These are phyloP conservation scores for Scytalopus superciliaris DNA, from an alignment of 2,113 vertebrate genomes.

Conservation along the genomic window DNA sequence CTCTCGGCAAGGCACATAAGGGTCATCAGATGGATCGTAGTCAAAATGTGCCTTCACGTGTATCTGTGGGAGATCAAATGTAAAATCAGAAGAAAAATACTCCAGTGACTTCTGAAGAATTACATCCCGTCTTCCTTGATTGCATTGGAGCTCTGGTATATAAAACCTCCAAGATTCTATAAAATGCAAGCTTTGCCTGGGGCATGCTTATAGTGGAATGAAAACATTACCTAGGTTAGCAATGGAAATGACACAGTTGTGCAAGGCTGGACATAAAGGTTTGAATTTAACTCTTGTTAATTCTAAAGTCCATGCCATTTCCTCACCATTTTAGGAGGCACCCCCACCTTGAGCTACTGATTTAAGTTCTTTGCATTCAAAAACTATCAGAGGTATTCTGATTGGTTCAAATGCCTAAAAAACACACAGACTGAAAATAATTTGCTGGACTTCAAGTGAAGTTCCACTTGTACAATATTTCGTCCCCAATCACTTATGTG, in stretches of 20 bases:
- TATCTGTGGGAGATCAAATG: slow-evolving; percentile 76
- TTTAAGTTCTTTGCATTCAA: not conserved
- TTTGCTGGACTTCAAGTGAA: not conserved
- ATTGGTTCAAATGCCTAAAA: not conserved
- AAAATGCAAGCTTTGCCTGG: not conserved
- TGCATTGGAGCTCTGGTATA: accelerated
- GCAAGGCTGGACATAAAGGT: not conserved
- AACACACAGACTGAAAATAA: not conserved
- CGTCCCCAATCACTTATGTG: not conserved
- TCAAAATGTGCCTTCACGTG: slow-evolving; percentile 94
- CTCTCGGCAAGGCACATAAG: slow-evolving; percentile 92
- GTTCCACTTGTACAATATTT: not conserved
- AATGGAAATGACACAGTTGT: not conserved
- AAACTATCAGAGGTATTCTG: not conserved
- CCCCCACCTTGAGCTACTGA: not conserved
- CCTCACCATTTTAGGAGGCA: not conserved
- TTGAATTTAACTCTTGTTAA: not conserved
- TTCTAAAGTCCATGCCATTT: not conserved
- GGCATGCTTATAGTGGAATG: not conserved
- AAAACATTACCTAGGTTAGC: not conserved
- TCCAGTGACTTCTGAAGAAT: not conserved
- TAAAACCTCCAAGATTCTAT: not conserved
- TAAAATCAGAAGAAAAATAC: not conserved
- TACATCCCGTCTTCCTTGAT: not conserved
- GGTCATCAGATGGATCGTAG: slow-evolving; percentile 95